phyloP scores from a whole-genome alignment of 2,888 invertebrate genomes.

The Andrena dorsata region DNA sequence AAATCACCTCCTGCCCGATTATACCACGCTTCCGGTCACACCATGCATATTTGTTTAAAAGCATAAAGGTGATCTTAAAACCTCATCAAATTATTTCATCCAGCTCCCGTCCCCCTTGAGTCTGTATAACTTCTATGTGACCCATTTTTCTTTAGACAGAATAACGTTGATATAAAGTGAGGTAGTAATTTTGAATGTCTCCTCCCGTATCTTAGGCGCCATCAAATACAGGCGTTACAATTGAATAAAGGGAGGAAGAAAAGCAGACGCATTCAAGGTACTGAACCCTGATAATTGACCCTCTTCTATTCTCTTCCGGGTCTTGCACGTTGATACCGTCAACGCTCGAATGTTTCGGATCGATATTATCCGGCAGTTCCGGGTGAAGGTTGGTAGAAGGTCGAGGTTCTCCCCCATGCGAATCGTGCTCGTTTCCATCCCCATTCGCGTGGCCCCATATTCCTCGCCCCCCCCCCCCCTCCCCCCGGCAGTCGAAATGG shows the following conservation, averaged over 20 bases:
- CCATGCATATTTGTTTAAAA: too few species aligned
- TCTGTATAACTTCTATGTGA: background rate
- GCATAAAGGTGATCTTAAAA: too few species aligned
- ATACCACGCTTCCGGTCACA: too few species aligned
- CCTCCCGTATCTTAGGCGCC: slow-evolving; percentile 9
- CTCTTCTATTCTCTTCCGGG: slow-evolving; percentile 69
- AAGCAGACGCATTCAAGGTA: slow-evolving; percentile 57
- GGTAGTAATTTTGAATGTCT: slow-evolving; percentile 7
- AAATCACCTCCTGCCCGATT: too few species aligned
- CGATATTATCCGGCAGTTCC: slow-evolving; percentile 79
- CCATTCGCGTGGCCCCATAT: slow-evolving; percentile 72
- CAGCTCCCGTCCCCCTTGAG: background rate
- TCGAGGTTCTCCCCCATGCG: slow-evolving; percentile 77
- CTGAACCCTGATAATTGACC: slow-evolving; percentile 73
- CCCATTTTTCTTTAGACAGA: slow-evolving; percentile 1
- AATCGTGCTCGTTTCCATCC: slow-evolving; percentile 76
- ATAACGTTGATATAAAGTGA: background rate
- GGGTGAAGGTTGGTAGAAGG: slow-evolving; percentile 78
- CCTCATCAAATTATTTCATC: background rate
- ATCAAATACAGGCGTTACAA: slow-evolving; percentile 37
- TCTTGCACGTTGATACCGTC: slow-evolving; percentile 73
- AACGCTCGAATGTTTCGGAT: slow-evolving; percentile 76
- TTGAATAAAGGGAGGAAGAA: slow-evolving; percentile 42
- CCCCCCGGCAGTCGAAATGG: slow-evolving; percentile 77
- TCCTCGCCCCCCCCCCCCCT: slow-evolving; percentile 71